Evolutionary conservation across 2,888 invertebrate genomes (phyloP).

Genomic region (Stegophylla sp.): DNA sequence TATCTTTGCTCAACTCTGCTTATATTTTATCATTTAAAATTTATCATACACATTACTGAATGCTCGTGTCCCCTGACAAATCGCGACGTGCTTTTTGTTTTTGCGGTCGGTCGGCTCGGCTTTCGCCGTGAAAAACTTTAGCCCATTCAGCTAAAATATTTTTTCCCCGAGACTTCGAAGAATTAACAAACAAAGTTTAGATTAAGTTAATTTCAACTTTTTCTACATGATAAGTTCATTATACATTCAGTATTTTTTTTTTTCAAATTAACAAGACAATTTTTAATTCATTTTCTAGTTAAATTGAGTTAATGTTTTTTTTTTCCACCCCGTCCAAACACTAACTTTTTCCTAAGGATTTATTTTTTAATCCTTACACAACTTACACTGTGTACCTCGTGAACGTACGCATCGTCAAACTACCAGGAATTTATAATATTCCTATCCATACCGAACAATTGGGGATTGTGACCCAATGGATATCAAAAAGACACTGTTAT

Average conservation of each 20-base stretch:
- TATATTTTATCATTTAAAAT: too few relatives aligned
- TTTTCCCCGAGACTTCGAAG: neutral
- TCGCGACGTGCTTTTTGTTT: neutral
- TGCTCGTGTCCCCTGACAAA: neutral
- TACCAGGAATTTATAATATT: too few relatives aligned
- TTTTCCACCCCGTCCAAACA: neutral
- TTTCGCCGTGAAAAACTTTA: constrained; percentile 24
- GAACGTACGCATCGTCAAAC: neutral
- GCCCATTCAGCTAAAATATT: neutral
- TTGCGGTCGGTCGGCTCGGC: neutral
- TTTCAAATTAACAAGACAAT: constrained; percentile 33
- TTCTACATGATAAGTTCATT: constrained; percentile 8
- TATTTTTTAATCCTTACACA: neutral
- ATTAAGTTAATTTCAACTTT: constrained; percentile 47
- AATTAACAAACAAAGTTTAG: constrained; percentile 47
- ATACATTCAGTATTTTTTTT: constrained; percentile 12
- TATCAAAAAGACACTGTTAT: too few relatives aligned
- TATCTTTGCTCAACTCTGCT: too few relatives aligned
- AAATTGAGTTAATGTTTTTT: constrained; percentile 22
- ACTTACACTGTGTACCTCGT: neutral
- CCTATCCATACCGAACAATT: too few relatives aligned
- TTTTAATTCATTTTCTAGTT: constrained; percentile 33
- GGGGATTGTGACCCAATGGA: too few relatives aligned
- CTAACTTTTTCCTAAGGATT: neutral
- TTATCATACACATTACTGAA: too few relatives aligned